Evolutionary conservation across 2,888 invertebrate genomes (phyloP).

Genomic region (Julus scandinavius): DNA sequence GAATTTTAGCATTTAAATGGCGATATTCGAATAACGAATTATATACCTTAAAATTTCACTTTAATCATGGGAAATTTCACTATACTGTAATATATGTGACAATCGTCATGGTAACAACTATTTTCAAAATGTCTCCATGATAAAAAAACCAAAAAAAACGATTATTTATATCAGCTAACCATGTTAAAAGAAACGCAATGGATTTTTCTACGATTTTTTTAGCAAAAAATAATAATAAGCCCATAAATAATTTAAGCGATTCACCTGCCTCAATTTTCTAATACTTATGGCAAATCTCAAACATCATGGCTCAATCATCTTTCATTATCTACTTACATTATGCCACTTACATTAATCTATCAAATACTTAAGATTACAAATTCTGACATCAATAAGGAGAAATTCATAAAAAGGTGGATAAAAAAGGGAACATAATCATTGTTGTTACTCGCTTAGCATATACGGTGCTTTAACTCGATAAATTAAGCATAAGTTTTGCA

Average conservation of each 20-base stretch:
- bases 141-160: too few species aligned
- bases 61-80: too few species aligned
- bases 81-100: too few species aligned
- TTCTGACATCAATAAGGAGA: not conserved
- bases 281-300: conserved; percentile 16
- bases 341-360: not conserved
- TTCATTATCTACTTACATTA: not conserved
- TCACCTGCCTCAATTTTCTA: not conserved
- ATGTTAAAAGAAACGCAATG: too few species aligned
- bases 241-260: not conserved
- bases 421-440: not conserved
- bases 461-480: not conserved
- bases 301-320: not conserved
- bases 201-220: too few species aligned
- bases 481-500: too few species aligned
- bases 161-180: too few species aligned
- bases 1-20: too few species aligned
- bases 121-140: too few species aligned
- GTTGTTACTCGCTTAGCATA: not conserved
- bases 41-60: too few species aligned
- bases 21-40: too few species aligned
- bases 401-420: not conserved
- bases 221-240: not conserved
- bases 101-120: too few species aligned
- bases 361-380: not conserved